Conservation (phyloP, 2,797 vertebrate genomes). For the Pseudocheirus occidentalis region DNA sequence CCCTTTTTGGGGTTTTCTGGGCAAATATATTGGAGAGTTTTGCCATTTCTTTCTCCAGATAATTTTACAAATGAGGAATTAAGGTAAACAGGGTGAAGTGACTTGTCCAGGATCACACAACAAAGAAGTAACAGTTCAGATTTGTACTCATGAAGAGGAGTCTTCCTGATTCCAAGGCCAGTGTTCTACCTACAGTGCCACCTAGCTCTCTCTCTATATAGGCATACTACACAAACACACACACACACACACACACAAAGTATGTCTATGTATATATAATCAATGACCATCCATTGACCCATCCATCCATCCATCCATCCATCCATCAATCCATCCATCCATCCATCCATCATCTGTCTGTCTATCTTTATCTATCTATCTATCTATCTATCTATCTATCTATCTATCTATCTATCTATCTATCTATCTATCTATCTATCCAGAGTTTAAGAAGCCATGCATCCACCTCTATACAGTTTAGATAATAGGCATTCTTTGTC, state of each 20-base stretch:
- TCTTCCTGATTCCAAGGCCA: neutral
- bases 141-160: neutral
- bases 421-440: too few relatives aligned
- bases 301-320: too few relatives aligned
- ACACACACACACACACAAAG: too few relatives aligned
- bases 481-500: neutral
- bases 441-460: neutral
- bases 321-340: too few relatives aligned
- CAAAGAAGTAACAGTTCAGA: neutral
- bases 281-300: too few relatives aligned
- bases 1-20: too few relatives aligned
- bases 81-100: neutral
- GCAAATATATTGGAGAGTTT: neutral
- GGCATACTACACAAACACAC: neutral
- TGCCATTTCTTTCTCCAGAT: neutral
- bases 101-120: neutral
- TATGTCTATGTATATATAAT: too few relatives aligned
- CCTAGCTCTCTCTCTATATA: neutral
- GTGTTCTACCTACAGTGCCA: neutral
- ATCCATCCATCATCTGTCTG: too few relatives aligned
- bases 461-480: neutral
- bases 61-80: neutral
- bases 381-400: too few relatives aligned
- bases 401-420: too few relatives aligned
- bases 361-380: too few relatives aligned